Percentiles rank a stretch among this genome's conserved stretches.
Conservation (phyloP, 2,888 invertebrate genomes). For the Exephanes ischioxanthus region DNA sequence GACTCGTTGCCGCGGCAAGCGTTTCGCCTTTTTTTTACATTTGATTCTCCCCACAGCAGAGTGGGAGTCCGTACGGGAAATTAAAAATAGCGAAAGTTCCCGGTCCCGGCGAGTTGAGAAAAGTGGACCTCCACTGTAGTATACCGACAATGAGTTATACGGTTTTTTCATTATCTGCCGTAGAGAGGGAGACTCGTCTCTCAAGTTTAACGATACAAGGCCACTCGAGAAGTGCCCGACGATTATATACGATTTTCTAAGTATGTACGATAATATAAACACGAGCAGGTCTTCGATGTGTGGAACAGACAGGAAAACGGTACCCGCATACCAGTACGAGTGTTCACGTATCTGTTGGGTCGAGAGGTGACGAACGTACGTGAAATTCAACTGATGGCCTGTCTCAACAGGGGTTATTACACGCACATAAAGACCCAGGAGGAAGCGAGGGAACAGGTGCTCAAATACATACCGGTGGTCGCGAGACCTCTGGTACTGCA, state of each 20-base stretch:
- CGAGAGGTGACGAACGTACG: slow-evolving; percentile 96
- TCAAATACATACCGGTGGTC: slow-evolving; percentile 98
- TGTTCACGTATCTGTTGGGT: slow-evolving; percentile 98
- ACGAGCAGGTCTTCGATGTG: slow-evolving; percentile 88
- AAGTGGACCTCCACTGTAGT: too few relatives aligned
- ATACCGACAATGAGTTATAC: neutral
- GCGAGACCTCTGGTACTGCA: slow-evolving; percentile 93
- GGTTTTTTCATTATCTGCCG: slow-evolving; percentile 6
- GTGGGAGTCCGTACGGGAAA: too few relatives aligned
- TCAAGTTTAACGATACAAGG: slow-evolving; percentile 13
- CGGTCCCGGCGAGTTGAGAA: too few relatives aligned
- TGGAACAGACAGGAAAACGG: slow-evolving; percentile 92
- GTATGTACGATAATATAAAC: slow-evolving; percentile 11
- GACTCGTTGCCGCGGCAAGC: too few relatives aligned
- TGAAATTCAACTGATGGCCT: slow-evolving; percentile 97
- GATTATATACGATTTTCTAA: slow-evolving; percentile 37
- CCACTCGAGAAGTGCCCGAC: slow-evolving; percentile 31
- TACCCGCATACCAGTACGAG: slow-evolving; percentile 92
- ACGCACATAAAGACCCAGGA: slow-evolving; percentile 97
- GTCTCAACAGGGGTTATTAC: slow-evolving; percentile 97
- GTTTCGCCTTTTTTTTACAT: too few relatives aligned
- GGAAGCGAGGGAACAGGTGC: slow-evolving; percentile 97
- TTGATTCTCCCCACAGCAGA: too few relatives aligned
- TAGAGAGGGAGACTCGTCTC: neutral
- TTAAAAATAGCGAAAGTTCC: too few relatives aligned